phyloP scores from a whole-genome alignment of 2,797 vertebrate genomes.

The Craterocephalus amniculus region DNA sequence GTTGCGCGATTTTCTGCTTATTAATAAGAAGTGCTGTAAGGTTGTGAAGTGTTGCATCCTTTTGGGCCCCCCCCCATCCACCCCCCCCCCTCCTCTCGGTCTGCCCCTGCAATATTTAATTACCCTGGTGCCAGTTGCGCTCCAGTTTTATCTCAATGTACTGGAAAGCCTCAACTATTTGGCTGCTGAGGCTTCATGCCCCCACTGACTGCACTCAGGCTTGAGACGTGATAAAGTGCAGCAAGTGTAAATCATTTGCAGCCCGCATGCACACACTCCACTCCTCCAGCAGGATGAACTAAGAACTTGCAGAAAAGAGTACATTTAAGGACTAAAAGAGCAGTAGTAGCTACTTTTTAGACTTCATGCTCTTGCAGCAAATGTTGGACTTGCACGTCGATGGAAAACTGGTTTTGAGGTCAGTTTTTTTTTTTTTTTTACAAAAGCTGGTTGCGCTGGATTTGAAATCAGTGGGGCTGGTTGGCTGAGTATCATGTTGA shows the following conservation, averaged over 20 bases:
- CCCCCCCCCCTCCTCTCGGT: conserved; percentile 7
- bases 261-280: conserved; percentile 17
- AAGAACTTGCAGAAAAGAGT: neutral
- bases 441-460: conserved; percentile 63
- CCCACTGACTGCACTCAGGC: conserved; percentile 46
- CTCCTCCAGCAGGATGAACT: conserved; percentile 16
- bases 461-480: conserved; percentile 61
- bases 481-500: conserved; percentile 63
- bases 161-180: conserved; percentile 80
- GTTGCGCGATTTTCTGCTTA: conserved; percentile 64
- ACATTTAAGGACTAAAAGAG: neutral
- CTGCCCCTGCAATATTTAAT: conserved; percentile 70
- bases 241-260: conserved; percentile 66
- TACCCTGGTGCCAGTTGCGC: conserved; percentile 73
- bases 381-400: conserved; percentile 51
- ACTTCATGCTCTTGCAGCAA: conserved; percentile 42
- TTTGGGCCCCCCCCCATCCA: conserved; percentile 37
- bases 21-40: conserved; percentile 65
- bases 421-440: conserved; percentile 62
- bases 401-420: conserved; percentile 39
- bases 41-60: conserved; percentile 58
- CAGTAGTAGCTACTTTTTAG: neutral
- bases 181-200: conserved; percentile 59
- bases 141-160: conserved; percentile 82
- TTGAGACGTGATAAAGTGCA: conserved; percentile 53